Evolutionary conservation across 2,888 invertebrate species (phyloP).

Genomic region (Crioceris asparagi): DNA sequence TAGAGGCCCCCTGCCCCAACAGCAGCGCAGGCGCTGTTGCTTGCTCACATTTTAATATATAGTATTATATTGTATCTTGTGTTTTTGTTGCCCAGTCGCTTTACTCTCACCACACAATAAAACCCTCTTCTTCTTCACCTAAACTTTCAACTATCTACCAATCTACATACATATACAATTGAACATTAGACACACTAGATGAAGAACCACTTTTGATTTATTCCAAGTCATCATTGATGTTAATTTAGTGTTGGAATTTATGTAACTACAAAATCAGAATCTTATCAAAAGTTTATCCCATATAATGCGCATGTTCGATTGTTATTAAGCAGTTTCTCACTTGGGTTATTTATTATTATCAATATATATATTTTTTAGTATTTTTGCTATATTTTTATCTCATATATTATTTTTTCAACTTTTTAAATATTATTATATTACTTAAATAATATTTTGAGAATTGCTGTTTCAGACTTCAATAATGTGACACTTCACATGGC

Average conservation of each 20-base stretch:
- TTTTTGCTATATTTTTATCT: conserved; percentile 30
- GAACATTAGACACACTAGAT: too few species aligned
- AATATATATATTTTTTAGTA: conserved; percentile 26
- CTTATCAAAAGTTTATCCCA: too few species aligned
- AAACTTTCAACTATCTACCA: conserved; percentile 22
- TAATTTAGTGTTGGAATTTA: too few species aligned
- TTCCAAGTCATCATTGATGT: too few species aligned
- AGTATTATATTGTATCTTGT: conserved; percentile 4
- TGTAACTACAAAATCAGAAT: too few species aligned
- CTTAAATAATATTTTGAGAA: conserved; percentile 41
- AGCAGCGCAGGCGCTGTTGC: too few species aligned
- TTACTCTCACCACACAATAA: conserved; percentile 21
- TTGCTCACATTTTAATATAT: conserved; percentile 13
- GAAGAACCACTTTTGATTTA: too few species aligned
- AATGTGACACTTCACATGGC: conserved; percentile 37
- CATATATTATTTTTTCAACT: conserved; percentile 29
- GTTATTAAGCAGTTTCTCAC: too few species aligned
- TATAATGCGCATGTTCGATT: too few species aligned
- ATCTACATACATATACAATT: too few species aligned
- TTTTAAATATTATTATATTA: conserved; percentile 31
- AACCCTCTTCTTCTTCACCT: conserved; percentile 14
- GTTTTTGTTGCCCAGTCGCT: conserved; percentile 15
- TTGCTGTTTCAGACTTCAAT: conserved; percentile 42
- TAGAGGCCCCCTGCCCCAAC: conserved; percentile 33
- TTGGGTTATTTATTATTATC: conserved; percentile 18